phyloP scores from a whole-genome alignment of 2,113 vertebrate genomes.

The Todiramphus saurophagus region DNA sequence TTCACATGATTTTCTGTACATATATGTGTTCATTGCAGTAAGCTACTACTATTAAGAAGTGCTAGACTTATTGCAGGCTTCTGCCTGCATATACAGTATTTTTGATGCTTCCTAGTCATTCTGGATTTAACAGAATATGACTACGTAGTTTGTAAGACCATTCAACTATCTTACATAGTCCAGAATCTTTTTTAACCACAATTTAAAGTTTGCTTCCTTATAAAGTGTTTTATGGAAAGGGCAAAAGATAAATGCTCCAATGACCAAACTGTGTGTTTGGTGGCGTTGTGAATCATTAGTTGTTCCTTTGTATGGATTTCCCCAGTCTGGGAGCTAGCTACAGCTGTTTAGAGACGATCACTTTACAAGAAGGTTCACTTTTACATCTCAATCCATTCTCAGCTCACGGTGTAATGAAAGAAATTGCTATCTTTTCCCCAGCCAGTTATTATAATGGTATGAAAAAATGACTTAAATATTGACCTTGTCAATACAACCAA shows the following conservation, averaged over 20 bases:
- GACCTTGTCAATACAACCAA: not conserved
- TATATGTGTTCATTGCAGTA: not conserved
- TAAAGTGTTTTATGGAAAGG: not conserved
- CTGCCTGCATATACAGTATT: not conserved
- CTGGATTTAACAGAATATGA: not conserved
- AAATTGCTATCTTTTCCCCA: not conserved
- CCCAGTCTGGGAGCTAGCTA: not conserved
- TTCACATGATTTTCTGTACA: not conserved
- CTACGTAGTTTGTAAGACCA: not conserved
- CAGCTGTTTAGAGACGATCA: not conserved
- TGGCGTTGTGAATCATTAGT: not conserved
- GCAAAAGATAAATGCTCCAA: not conserved
- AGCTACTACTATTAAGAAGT: not conserved
- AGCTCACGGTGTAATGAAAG: not conserved
- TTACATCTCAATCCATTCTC: not conserved
- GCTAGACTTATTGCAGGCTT: not conserved
- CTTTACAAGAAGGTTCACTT: not conserved
- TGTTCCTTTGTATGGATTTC: not conserved
- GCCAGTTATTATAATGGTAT: not conserved
- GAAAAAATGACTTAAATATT: constrained; percentile 25
- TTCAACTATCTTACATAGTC: not conserved
- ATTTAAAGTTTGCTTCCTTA: not conserved
- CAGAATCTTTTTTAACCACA: not conserved
- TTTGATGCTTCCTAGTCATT: not conserved
- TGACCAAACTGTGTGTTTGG: not conserved